Evolutionary conservation across 2,113 vertebrate species (phyloP).

Genomic region (Pelusios castaneus): DNA sequence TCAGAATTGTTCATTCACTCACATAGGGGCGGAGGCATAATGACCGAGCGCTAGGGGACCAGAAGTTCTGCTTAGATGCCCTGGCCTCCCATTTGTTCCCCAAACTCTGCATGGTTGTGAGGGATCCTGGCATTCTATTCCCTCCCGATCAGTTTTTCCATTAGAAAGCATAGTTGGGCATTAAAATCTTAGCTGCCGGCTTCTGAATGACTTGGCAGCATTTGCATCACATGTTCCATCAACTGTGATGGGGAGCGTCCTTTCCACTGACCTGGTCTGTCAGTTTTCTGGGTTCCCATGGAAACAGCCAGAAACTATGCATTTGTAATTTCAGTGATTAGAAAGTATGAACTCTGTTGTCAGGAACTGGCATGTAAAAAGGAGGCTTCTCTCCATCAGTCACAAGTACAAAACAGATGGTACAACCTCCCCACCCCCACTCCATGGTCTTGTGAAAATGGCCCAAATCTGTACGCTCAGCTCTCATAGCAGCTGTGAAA

Average conservation of each 20-base stretch:
- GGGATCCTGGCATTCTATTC: neutral
- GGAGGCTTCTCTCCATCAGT: neutral
- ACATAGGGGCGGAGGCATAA: accelerated
- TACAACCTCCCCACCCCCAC: neutral
- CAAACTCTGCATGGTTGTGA: neutral
- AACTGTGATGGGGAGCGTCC: neutral
- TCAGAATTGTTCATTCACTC: neutral
- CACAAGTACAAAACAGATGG: neutral
- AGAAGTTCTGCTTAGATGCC: neutral
- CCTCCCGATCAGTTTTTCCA: neutral
- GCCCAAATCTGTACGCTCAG: neutral
- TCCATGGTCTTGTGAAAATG: neutral
- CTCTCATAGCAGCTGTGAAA: neutral
- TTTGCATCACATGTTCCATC: neutral
- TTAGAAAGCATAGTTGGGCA: neutral
- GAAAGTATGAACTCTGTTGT: neutral
- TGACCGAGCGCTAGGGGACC: neutral
- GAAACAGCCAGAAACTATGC: neutral
- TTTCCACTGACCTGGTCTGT: neutral
- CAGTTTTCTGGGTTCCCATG: neutral
- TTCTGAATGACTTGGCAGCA: neutral
- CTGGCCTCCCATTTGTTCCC: neutral
- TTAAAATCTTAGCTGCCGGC: neutral
- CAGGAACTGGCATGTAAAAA: neutral
- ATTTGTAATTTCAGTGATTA: neutral